Conservation (phyloP, 2,888 invertebrate genomes). For the Thysanoteuthis rhombus region DNA sequence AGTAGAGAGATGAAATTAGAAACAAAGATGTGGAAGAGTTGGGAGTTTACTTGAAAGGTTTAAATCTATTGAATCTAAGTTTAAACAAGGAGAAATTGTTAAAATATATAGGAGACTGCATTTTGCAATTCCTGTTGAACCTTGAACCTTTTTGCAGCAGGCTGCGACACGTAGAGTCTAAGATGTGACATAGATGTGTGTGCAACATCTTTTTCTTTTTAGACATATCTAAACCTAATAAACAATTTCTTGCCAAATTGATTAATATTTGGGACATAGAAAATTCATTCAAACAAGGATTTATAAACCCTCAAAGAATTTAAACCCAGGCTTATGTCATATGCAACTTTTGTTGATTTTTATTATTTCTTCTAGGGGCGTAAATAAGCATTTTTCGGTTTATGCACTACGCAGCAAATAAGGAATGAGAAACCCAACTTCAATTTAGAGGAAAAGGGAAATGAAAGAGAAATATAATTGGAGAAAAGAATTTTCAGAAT, state of each 20-base stretch:
- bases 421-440: too few relatives aligned
- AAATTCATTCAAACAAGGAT: neutral
- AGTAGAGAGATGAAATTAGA: neutral
- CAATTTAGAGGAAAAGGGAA: too few relatives aligned
- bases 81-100: neutral
- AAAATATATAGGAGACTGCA: neutral
- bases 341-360: neutral
- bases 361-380: neutral
- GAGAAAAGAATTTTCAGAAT: too few relatives aligned
- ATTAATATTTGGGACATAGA: neutral
- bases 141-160: conserved; percentile 12
- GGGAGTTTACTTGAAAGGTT: too few relatives aligned
- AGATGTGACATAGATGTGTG: too few relatives aligned
- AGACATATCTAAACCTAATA: too few relatives aligned
- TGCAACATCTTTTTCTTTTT: neutral
- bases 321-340: neutral
- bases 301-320: neutral
- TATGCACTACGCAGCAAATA: neutral
- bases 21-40: neutral
- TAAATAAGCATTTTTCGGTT: neutral
- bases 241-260: neutral
- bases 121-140: neutral
- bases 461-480: too few relatives aligned
- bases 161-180: neutral
- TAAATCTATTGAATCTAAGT: too few relatives aligned